phyloP scores from a whole-genome alignment of 2,797 vertebrate species.

The Centroberyx gerrardi region DNA sequence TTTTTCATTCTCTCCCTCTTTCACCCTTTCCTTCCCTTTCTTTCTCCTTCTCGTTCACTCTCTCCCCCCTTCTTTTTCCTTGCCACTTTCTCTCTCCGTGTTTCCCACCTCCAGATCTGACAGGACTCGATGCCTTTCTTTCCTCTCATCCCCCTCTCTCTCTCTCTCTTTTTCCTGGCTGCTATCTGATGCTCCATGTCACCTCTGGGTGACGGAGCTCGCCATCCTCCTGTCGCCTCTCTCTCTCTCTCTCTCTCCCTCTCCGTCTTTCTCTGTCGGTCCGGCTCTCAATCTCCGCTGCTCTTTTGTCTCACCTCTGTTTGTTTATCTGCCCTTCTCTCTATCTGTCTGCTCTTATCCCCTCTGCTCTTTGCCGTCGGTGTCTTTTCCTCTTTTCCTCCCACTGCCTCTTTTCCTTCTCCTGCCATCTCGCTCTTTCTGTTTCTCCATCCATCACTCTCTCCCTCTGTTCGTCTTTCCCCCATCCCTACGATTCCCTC shows the following conservation, averaged over 20 bases:
- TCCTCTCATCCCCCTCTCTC: background rate
- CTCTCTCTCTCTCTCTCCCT: background rate
- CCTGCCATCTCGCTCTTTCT: background rate
- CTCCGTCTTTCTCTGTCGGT: conserved; percentile 29
- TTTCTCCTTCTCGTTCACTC: background rate
- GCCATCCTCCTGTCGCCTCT: background rate
- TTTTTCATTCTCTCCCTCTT: background rate
- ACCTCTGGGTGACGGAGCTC: conserved; percentile 13
- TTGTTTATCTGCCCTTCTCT: conserved; percentile 36
- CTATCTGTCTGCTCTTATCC: conserved; percentile 10
- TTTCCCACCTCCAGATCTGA: conserved; percentile 2
- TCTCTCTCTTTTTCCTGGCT: background rate
- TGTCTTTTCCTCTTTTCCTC: conserved; percentile 6
- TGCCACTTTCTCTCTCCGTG: background rate
- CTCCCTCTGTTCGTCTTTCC: conserved; percentile 8
- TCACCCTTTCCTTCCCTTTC: background rate
- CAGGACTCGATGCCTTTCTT: background rate
- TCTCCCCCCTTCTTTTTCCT: background rate
- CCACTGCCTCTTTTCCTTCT: conserved; percentile 14
- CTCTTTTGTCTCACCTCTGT: conserved; percentile 43
- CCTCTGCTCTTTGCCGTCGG: conserved; percentile 25
- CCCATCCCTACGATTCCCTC: conserved; percentile 3
- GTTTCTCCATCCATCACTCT: background rate
- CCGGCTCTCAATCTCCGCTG: conserved; percentile 37
- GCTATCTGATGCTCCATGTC: conserved; percentile 3